These are phyloP conservation scores for Miniopterus natalensis DNA, from an alignment of 2,113 vertebrate genomes.

Conservation along the genomic window DNA sequence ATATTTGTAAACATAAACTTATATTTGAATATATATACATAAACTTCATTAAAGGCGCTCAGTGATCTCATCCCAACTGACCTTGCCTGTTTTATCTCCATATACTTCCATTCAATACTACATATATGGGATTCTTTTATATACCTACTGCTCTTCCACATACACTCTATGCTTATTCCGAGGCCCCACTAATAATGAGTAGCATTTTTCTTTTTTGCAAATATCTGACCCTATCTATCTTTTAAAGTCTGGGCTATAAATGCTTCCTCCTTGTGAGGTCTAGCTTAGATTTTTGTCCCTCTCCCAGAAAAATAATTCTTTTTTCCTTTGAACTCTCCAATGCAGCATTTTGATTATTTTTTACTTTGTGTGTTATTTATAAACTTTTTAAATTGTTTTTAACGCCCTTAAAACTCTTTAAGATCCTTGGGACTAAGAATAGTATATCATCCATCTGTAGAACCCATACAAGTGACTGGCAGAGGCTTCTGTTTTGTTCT, in stretches of 20 bases:
- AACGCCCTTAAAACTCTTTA: neutral
- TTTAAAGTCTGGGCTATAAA: neutral
- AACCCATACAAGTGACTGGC: neutral
- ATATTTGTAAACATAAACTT: neutral
- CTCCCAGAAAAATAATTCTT: neutral
- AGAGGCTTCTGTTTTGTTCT: neutral
- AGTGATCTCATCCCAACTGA: neutral
- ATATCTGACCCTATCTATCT: neutral
- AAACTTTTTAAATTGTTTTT: neutral
- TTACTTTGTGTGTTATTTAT: neutral
- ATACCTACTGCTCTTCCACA: neutral
- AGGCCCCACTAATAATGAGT: neutral
- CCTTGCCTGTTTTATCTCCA: neutral
- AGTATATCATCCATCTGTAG: neutral
- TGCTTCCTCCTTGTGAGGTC: neutral
- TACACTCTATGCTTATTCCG: neutral
- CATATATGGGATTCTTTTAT: neutral
- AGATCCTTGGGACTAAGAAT: neutral
- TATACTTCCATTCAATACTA: neutral
- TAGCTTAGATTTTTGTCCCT: neutral
- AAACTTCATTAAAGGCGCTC: neutral
- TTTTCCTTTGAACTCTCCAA: neutral
- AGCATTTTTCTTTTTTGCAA: neutral
- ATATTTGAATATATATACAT: neutral
- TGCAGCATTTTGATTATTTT: neutral